phyloP scores from a whole-genome alignment of 2,797 vertebrate species.

The Hydrolagus colliei region DNA sequence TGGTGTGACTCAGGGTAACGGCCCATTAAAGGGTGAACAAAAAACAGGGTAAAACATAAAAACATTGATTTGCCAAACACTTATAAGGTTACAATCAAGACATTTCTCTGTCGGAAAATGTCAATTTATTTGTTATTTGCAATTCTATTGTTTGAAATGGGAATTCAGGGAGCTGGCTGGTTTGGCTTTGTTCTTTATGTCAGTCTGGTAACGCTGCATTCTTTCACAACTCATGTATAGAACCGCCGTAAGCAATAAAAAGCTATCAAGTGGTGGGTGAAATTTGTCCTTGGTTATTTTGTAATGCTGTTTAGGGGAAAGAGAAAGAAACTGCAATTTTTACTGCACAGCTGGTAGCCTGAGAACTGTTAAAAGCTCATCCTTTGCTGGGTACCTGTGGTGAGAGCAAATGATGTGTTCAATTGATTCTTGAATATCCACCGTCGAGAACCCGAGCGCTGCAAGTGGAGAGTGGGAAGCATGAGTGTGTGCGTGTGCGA shows the following conservation, averaged over 20 bases:
- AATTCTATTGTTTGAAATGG: no score
- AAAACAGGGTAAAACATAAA: no score
- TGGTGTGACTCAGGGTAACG: no score
- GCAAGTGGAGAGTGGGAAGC: neutral
- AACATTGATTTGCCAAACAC: no score
- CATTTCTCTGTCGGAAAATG: no score
- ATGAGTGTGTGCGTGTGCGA: neutral
- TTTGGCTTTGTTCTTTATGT: no score
- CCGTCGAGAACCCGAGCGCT: neutral
- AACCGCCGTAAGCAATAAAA: neutral
- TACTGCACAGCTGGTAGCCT: neutral
- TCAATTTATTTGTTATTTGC: no score
- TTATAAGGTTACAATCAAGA: no score
- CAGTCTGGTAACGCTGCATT: neutral
- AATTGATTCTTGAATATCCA: neutral
- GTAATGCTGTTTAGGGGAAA: neutral
- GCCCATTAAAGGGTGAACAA: no score
- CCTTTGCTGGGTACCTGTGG: neutral
- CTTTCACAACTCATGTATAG: neutral
- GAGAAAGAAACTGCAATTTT: neutral
- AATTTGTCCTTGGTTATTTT: neutral
- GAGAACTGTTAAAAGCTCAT: neutral
- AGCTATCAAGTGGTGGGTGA: neutral
- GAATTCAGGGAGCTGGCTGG: no score
- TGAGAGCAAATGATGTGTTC: neutral